These are phyloP conservation scores for Zapus hudsonius DNA, from an alignment of 2,113 vertebrate species.

Conservation along the genomic window DNA sequence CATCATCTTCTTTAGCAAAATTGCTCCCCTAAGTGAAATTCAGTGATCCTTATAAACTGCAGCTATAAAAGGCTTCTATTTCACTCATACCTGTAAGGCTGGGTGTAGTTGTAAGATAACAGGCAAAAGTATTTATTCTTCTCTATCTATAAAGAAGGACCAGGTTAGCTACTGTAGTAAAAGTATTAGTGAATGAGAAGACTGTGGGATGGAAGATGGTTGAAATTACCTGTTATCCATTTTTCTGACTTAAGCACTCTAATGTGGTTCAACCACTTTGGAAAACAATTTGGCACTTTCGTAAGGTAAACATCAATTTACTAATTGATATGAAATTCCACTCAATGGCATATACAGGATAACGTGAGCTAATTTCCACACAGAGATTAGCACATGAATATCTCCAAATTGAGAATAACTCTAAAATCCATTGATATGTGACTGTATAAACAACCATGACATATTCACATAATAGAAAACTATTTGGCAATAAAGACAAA, in stretches of 20 bases:
- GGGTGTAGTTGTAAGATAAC: neutral
- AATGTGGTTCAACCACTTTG: neutral
- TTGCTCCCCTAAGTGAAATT: slow-evolving; percentile 64
- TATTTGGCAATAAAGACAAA: neutral
- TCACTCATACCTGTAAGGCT: slow-evolving; percentile 20
- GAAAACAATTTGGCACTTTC: neutral
- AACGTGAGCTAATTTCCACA: neutral
- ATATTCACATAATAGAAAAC: neutral
- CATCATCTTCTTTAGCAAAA: slow-evolving; percentile 70
- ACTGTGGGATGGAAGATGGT: neutral
- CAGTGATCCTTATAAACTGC: slow-evolving; percentile 51
- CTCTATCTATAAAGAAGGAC: slow-evolving; percentile 27
- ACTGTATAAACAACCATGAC: neutral
- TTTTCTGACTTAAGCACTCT: slow-evolving; percentile 4
- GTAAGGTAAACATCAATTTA: neutral
- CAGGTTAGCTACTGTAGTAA: neutral
- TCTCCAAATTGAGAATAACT: neutral
- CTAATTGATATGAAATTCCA: neutral
- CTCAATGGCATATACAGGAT: neutral
- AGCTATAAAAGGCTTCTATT: slow-evolving; percentile 46
- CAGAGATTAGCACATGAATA: neutral
- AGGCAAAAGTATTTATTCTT: slow-evolving; percentile 30
- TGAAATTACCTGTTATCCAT: neutral
- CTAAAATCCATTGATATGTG: neutral
- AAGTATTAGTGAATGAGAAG: neutral